Base-by-base conservation (phyloP, 2,888 invertebrate species). In the Lottia scabra region DNA sequence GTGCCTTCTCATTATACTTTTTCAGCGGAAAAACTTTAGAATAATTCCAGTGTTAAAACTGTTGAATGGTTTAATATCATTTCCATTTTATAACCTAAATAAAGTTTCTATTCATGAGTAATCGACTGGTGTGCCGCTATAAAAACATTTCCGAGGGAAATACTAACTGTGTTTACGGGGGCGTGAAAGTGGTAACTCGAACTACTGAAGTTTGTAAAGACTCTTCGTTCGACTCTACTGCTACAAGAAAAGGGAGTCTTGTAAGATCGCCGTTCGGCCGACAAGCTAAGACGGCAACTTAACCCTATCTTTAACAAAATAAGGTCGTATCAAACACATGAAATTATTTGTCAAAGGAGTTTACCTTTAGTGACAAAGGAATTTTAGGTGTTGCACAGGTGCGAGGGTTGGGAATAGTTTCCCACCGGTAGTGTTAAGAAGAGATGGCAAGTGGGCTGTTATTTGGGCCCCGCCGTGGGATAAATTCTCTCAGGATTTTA, bases 221-320 rank as follows among this genome's bases (percentile, higher is more conserved):
- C 56, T 12, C 56, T 23, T 19, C 56, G 19, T 56, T 56, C 56
- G 56, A 56, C 19, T 23, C 19, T 19, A 56, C 56, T 23, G 56
- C 56, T 56, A 56, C 23, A 56, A 56, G 56, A 56, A 56, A 38
- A 56, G 56, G 56, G 56, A 56, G 56, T 23, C 56, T 56, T 19
- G 38, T 38, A 23, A 56, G 56, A 56, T 56, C 19, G 56, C 56
- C 23, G 56, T 56, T 56, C 13, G 19, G 56, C 56, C 23, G 19
- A 23, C 19, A 10, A 56, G 56, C 56, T 19, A 38, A 56, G 56
- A 56, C 56, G 23, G 56, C 56, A 56, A 23, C 19, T 38, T 56
- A 19, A 23, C 56, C 19, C 56, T 23, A 56, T 23, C 56, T 56
- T 19, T 56, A 56, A 23, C 56, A 23, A 56, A 56, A 23, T 23